phyloP scores from a whole-genome alignment of 2,113 vertebrate species.

The Megaceryle maxima region DNA sequence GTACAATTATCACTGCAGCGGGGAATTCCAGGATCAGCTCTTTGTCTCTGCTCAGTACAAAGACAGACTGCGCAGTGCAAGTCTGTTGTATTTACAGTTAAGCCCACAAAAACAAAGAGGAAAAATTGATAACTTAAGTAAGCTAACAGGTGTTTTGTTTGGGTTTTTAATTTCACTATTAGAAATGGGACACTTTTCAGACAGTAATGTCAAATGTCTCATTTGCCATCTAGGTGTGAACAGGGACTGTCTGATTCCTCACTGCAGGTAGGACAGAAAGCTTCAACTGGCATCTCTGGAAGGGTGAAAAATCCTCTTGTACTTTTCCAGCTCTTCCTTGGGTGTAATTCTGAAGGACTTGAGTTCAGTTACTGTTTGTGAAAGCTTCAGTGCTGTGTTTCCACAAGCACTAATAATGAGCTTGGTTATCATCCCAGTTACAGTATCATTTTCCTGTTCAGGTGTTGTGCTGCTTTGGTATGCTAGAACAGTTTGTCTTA shows the following conservation, averaged over 20 bases:
- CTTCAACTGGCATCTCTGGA: not conserved
- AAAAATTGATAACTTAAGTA: not conserved
- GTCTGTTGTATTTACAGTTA: not conserved
- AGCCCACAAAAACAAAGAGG: not conserved
- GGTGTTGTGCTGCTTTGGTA: not conserved
- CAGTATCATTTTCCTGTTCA: not conserved
- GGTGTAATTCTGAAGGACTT: not conserved
- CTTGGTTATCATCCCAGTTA: not conserved
- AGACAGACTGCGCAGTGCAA: not conserved
- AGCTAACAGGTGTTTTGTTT: not conserved
- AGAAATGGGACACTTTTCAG: not conserved
- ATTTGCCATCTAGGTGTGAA: not conserved
- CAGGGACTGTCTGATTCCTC: not conserved
- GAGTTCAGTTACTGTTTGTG: not conserved
- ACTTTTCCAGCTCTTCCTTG: not conserved
- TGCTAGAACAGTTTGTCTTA: not conserved
- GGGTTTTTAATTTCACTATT: not conserved
- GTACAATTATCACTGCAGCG: not conserved
- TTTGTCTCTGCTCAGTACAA: not conserved
- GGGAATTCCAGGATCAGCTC: not conserved
- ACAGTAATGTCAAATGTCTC: not conserved
- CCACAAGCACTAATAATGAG: accelerated
- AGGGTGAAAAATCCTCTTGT: not conserved
- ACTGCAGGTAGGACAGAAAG: not conserved
- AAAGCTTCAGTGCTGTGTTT: not conserved